These are phyloP conservation scores for Sebastes oblongus DNA, from an alignment of 2,797 vertebrate genomes.

Conservation along the genomic window DNA sequence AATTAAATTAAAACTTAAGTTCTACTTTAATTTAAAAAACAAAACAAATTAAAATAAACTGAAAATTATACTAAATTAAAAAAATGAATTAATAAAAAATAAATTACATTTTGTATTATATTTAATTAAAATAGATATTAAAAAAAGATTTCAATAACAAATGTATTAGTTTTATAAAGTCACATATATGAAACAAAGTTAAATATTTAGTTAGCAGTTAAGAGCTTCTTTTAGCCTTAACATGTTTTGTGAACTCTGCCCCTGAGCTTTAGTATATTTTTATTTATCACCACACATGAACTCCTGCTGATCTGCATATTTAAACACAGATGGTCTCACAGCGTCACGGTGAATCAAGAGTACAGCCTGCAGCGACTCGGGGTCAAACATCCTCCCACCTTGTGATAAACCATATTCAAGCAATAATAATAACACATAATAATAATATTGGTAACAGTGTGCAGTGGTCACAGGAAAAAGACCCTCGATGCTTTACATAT, in stretches of 20 bases:
- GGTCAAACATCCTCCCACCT: constrained; percentile 4
- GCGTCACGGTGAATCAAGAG: constrained; percentile 3
- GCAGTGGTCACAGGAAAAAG: neutral
- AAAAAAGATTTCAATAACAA: neutral
- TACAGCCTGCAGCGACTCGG: constrained; percentile 7
- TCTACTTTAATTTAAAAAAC: neutral
- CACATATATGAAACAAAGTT: accelerated
- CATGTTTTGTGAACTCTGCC: neutral
- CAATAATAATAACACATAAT: neutral
- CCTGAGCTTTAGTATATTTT: neutral
- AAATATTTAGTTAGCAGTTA: neutral
- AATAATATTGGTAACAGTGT: neutral
- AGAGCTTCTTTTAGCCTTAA: neutral
- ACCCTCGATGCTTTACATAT: neutral
- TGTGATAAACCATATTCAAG: neutral
- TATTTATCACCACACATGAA: neutral
- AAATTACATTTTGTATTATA: neutral
- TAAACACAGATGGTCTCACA: constrained; percentile 65
- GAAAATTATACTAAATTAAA: neutral
- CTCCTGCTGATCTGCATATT: constrained; percentile 29
- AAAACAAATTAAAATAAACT: neutral
- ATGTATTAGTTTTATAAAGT: neutral
- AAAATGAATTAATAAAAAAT: neutral
- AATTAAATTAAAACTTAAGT: neutral
- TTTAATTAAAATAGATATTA: neutral